A percentile compares a stretch with the other conserved stretches of the same genome.
phyloP scores from a whole-genome alignment of 2,113 vertebrate genomes.

The Hirundichthys speculiger region DNA sequence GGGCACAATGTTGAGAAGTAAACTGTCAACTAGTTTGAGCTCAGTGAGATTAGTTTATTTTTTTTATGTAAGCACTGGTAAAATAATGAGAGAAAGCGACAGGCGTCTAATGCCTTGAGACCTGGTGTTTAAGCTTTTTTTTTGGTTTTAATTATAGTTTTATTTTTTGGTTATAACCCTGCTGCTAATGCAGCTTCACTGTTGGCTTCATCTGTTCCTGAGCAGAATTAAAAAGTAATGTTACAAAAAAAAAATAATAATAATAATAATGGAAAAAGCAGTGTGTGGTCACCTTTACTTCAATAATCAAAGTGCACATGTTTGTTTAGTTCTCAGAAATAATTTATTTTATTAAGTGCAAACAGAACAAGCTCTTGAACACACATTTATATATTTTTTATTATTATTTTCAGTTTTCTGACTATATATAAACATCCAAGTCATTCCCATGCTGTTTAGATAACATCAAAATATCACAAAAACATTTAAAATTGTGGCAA shows the following conservation, averaged over 20 bases:
- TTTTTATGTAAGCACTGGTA: conserved; percentile 20
- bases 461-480: conserved; percentile 79
- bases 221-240: conserved; percentile 28
- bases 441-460: conserved; percentile 83
- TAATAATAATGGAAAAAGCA: too few species aligned
- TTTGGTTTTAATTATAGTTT: conserved; percentile 43
- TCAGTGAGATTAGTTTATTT: background rate
- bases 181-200: conserved; percentile 37
- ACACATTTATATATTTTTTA: conserved; percentile 41
- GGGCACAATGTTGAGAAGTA: conserved; percentile 17
- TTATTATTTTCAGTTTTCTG: conserved; percentile 45
- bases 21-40: conserved; percentile 12
- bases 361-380: conserved; percentile 76
- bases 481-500: conserved; percentile 53
- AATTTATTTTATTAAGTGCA: conserved; percentile 85
- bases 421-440: conserved; percentile 63
- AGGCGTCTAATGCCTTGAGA: conserved; percentile 12
- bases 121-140: conserved; percentile 3
- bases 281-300: background rate
- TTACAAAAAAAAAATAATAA: background rate
- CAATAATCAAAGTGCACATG: conserved; percentile 26
- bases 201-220: conserved; percentile 45
- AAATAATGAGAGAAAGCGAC: conserved; percentile 5
- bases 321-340: conserved; percentile 81
- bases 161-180: conserved; percentile 11